Evolutionary conservation across 2,888 invertebrate genomes (phyloP), one percentile per base, ranked within the genome.

Genomic region (Zelleria hepariella): DNA sequence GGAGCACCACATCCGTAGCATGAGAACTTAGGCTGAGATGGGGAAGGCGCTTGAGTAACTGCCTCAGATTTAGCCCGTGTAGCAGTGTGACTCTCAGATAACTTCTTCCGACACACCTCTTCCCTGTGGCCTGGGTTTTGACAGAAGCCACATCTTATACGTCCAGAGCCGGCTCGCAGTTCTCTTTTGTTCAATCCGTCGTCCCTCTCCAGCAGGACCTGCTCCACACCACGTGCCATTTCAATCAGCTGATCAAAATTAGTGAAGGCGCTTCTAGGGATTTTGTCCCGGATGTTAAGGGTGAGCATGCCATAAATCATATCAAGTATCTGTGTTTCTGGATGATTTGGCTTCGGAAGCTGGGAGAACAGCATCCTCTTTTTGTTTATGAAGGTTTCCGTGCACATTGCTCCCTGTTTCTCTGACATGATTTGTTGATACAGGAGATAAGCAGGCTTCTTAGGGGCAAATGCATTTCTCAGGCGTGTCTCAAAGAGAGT

Each of bases 401-500:
- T 63, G 7, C 5, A 2, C 10, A 8, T 23, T 27, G 10, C 4
- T 18, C 21, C 54, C 27, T 60, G 61, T n/a, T 55, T 60, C 20
- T 18, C 23, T 23, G 56, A 21, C 15, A 59, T 55, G 25, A 64
- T 63, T n/a, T 63, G 64, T 20, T 55, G 32, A 52, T 61, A 64
- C 2, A 60, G 20, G 6, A 26, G 8, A 24, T 60, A 53, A 15
- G 54, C 21, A n/a, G 60, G 58, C 15, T 53, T 58, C 21, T 61
- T 20, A 20, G 65, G 63, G 0, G 65, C 65, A 42, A 60, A 60
- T 23, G 53, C 27, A 10, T 60, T 21, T 18, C 60, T 47, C 10
- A 60, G 48, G 4, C 64, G 55, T 24, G 42, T 24, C 58, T 63
- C 57, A 47, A 66, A 66, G 0, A 62, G 60, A 4, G 15, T 18